Evolutionary conservation across 1,140 invertebrate species (phyloP).

Genomic region (Zaprionus nigranus): DNA sequence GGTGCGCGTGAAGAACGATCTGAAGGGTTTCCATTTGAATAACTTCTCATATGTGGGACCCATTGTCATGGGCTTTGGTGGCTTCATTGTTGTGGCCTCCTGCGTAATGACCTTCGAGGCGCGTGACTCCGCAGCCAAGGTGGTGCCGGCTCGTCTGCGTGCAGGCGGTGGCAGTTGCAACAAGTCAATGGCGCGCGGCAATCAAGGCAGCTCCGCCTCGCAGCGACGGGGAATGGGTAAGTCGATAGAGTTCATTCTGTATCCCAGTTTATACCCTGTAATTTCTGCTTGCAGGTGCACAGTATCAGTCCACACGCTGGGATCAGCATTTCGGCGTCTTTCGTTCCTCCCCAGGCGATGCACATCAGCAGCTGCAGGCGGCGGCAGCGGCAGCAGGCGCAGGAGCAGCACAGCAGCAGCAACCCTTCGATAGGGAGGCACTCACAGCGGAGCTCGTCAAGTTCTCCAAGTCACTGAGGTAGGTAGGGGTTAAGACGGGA

Average conservation of each 20-base stretch:
- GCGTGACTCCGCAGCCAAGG: constrained; percentile 93
- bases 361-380: constrained; percentile 65
- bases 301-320: constrained; percentile 86
- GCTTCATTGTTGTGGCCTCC: constrained; percentile 96
- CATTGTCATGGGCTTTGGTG: constrained; percentile 96
- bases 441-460: constrained; percentile 89
- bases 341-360: constrained; percentile 85
- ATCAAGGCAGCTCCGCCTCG: constrained; percentile 81
- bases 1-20: constrained; percentile 91
- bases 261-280: background rate
- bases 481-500: background rate
- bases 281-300: constrained; percentile 55
- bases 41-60: constrained; percentile 96
- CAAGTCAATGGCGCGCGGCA: constrained; percentile 69
- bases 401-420: constrained; percentile 35
- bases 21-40: constrained; percentile 93
- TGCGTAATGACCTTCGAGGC: constrained; percentile 98
- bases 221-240: constrained; percentile 85
- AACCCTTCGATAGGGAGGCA: constrained; percentile 86
- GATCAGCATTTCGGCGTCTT: constrained; percentile 88
- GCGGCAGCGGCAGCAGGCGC: constrained; percentile 37
- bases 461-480: constrained; percentile 88
- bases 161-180: constrained; percentile 84
- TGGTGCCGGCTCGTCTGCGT: constrained; percentile 91
- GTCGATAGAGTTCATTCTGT: background rate